Evolutionary conservation across 2,888 invertebrate species (phyloP).

Genomic region (Orthosia incerta): DNA sequence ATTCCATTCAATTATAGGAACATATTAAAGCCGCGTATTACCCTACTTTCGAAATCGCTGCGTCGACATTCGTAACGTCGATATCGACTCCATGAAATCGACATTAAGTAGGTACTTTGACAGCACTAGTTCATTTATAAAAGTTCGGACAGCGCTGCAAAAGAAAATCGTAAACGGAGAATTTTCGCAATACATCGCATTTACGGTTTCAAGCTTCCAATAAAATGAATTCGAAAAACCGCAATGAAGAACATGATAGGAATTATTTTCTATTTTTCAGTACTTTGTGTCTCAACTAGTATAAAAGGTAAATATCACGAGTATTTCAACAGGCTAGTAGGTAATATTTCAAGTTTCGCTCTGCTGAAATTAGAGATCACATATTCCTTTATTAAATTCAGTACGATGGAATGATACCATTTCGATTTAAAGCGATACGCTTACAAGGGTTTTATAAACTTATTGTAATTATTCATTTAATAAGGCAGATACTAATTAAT

Average conservation of each 20-base stretch:
- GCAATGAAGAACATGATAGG: slow-evolving; percentile 22
- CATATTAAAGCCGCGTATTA: slow-evolving; percentile 60
- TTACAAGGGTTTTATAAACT: not conserved
- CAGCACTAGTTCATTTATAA: slow-evolving; percentile 57
- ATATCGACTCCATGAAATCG: slow-evolving; percentile 51
- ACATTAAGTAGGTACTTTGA: slow-evolving; percentile 52
- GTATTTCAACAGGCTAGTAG: slow-evolving; percentile 29
- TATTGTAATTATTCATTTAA: not conserved
- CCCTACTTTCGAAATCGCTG: slow-evolving; percentile 53
- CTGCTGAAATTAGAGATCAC: slow-evolving; percentile 30
- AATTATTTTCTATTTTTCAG: slow-evolving; percentile 1
- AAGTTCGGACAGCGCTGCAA: slow-evolving; percentile 34
- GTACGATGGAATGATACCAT: not conserved
- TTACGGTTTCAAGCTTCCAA: slow-evolving; percentile 21
- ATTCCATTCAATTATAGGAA: slow-evolving; percentile 60
- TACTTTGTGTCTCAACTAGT: slow-evolving; percentile 2
- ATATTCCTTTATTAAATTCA: slow-evolving; percentile 20
- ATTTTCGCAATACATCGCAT: slow-evolving; percentile 32
- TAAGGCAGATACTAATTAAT: not conserved
- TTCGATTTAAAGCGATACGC: slow-evolving; percentile 29
- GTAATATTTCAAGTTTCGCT: slow-evolving; percentile 30
- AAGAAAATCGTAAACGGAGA: slow-evolving; percentile 16
- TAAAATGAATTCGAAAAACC: slow-evolving; percentile 8
- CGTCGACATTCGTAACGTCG: slow-evolving; percentile 52
- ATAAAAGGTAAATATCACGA: slow-evolving; percentile 18